phyloP scores from a whole-genome alignment of 2,797 vertebrate species.

The Cyclopterus lumpus region DNA sequence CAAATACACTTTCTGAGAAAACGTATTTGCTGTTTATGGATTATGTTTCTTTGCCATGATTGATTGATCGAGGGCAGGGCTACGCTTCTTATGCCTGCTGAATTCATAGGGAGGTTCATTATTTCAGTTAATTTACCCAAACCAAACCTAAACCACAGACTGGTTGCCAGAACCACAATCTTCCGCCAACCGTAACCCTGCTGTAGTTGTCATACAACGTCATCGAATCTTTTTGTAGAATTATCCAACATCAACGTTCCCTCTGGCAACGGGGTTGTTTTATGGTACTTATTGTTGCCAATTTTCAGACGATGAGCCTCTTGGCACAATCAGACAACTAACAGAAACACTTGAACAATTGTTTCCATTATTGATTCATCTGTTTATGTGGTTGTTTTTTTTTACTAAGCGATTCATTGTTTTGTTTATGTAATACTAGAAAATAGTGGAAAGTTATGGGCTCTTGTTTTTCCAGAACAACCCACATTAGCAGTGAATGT shows the following conservation, averaged over 20 bases:
- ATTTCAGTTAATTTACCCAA: neutral
- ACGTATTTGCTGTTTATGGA: neutral
- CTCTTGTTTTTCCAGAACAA: neutral
- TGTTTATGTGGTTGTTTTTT: neutral
- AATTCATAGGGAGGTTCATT: neutral
- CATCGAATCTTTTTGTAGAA: neutral
- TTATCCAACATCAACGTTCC: neutral
- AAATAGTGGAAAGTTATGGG: neutral
- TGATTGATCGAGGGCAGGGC: neutral
- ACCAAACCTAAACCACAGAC: conserved; percentile 8
- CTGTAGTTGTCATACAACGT: neutral
- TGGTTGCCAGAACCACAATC: conserved; percentile 11
- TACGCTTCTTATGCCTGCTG: neutral
- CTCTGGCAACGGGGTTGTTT: neutral
- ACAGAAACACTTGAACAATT: conserved; percentile 1
- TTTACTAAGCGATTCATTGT: neutral
- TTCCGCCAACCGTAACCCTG: conserved; percentile 2
- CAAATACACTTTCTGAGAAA: no score
- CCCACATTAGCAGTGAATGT: neutral
- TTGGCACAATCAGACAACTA: conserved; percentile 3
- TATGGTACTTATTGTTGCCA: neutral
- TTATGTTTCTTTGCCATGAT: neutral
- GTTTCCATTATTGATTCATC: conserved; percentile 7
- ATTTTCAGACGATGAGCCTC: neutral
- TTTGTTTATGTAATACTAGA: neutral